These are phyloP conservation scores for Poecilia wingei DNA, from an alignment of 2,797 vertebrate species.

Conservation along the genomic window DNA sequence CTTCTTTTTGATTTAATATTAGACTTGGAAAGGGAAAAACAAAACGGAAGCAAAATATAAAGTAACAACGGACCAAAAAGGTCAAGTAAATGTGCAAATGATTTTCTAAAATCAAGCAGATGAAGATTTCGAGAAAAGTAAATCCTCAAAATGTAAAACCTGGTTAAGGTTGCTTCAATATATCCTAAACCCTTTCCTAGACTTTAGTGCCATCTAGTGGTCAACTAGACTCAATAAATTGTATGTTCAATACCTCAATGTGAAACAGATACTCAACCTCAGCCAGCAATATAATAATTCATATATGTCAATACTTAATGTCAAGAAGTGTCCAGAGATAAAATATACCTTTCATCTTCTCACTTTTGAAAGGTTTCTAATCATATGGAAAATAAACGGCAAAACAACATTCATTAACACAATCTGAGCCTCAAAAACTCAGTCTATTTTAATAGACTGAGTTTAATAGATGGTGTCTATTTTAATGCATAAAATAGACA, in stretches of 20 bases:
- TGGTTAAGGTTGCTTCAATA: not conserved
- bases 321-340: not conserved
- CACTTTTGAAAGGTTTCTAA: not conserved
- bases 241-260: too few species aligned
- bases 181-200: not conserved
- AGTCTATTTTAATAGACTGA: too few species aligned
- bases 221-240: not conserved
- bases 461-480: too few species aligned
- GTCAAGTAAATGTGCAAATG: not conserved
- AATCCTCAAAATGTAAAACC: not conserved
- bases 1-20: not conserved
- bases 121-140: not conserved
- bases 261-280: not conserved
- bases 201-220: slow-evolving; percentile 51
- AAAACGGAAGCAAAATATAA: not conserved
- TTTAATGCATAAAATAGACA: not conserved
- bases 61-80: not conserved
- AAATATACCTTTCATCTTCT: not conserved
- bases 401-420: not conserved
- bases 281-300: not conserved
- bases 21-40: not conserved
- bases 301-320: not conserved
- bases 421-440: not conserved
- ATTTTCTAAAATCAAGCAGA: not conserved
- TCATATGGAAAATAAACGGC: not conserved